phyloP scores from a whole-genome alignment of 2,888 invertebrate species.

The Himalopsyche japonica region DNA sequence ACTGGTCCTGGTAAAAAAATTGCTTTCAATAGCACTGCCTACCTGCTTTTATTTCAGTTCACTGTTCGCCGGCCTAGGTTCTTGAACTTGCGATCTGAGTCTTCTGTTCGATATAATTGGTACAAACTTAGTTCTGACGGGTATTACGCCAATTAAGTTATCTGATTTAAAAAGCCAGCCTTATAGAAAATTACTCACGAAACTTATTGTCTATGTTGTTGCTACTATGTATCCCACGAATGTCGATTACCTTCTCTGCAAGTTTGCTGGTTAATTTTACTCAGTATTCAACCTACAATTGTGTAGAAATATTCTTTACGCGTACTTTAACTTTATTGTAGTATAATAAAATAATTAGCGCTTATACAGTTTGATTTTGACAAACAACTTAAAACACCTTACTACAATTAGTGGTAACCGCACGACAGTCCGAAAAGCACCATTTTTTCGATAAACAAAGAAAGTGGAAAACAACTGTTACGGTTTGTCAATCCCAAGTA shows the following conservation, averaged over 20 bases:
- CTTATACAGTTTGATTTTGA: too few species aligned
- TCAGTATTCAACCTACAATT: not conserved
- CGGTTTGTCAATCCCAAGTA: too few species aligned
- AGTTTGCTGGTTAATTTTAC: not conserved
- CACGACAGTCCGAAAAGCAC: too few species aligned
- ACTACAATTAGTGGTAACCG: too few species aligned
- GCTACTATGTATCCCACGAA: not conserved
- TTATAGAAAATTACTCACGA: conserved; percentile 25
- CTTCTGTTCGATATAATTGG: not conserved
- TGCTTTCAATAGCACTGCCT: not conserved
- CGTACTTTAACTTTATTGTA: too few species aligned
- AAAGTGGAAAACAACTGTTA: too few species aligned
- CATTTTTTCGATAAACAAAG: too few species aligned
- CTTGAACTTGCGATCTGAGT: not conserved
- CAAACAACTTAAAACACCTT: too few species aligned
- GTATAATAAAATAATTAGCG: too few species aligned
- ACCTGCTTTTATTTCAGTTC: not conserved
- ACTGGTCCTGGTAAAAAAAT: not conserved
- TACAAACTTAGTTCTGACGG: not conserved
- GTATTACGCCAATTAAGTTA: conserved; percentile 21
- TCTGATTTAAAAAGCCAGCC: conserved; percentile 21
- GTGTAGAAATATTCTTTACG: not conserved
- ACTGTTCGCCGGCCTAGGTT: not conserved
- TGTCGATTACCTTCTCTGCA: not conserved
- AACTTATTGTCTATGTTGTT: not conserved